Conservation (phyloP, 2,888 invertebrate species). For the Ophion ellenae region DNA sequence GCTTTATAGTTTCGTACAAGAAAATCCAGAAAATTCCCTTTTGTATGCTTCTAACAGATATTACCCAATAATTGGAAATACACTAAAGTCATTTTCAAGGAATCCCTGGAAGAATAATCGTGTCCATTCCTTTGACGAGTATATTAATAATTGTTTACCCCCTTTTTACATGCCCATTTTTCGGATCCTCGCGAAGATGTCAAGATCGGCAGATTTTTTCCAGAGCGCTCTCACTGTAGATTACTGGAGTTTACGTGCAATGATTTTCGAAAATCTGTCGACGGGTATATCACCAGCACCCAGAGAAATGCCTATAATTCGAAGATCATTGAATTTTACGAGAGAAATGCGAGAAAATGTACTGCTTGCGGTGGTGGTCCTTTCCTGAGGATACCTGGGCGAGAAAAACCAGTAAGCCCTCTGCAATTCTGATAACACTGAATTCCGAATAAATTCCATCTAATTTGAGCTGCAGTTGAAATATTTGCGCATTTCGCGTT, state of each 20-base stretch:
- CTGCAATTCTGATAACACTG: neutral
- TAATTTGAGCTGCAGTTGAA: too few species aligned
- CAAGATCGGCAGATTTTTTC: slow-evolving; percentile 76
- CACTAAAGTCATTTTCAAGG: too few species aligned
- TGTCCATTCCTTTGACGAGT: too few species aligned
- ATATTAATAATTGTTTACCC: neutral
- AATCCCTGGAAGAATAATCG: neutral
- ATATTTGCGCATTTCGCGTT: too few species aligned
- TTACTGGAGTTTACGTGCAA: slow-evolving; percentile 85
- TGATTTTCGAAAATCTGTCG: slow-evolving; percentile 85
- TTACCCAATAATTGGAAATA: too few species aligned
- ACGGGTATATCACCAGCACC: slow-evolving; percentile 85
- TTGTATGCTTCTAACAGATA: too few species aligned
- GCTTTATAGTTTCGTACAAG: too few species aligned
- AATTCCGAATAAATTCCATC: too few species aligned
- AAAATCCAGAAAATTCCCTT: too few species aligned
- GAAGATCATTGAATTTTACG: slow-evolving; percentile 84
- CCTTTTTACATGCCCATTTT: neutral
- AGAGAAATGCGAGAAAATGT: slow-evolving; percentile 85
- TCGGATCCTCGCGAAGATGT: neutral
- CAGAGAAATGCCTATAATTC: slow-evolving; percentile 86
- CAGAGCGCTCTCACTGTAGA: slow-evolving; percentile 86
- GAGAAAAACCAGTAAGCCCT: slow-evolving; percentile 26
- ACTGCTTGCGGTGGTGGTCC: slow-evolving; percentile 82
- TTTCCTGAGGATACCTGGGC: slow-evolving; percentile 69